Conservation (phyloP, 2,888 invertebrate species). For the Herminia tarsipennalis region DNA sequence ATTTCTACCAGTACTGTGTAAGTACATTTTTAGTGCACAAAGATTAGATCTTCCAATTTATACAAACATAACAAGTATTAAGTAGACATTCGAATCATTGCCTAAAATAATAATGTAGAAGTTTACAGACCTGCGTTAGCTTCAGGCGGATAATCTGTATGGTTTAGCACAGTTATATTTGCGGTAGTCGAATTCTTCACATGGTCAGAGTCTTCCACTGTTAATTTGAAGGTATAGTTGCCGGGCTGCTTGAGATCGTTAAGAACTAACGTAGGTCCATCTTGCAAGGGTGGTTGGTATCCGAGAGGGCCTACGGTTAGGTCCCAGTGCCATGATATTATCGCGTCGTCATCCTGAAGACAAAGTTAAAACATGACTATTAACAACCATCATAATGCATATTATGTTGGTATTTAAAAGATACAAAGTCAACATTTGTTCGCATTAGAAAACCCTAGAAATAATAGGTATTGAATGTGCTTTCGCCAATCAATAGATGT, state of each 20-base stretch:
- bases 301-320: slow-evolving; percentile 94
- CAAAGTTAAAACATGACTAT: not conserved
- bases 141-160: slow-evolving; percentile 97
- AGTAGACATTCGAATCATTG: no score
- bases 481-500: no score
- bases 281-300: slow-evolving; percentile 92
- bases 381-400: no score
- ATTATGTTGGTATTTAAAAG: no score
- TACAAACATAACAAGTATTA: no score
- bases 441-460: no score
- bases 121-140: slow-evolving; percentile 91
- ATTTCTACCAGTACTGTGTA: no score
- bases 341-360: slow-evolving; percentile 90
- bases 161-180: slow-evolving; percentile 95
- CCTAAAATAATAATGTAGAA: no score
- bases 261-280: slow-evolving; percentile 93
- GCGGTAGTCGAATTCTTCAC: slow-evolving; percentile 94
- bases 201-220: slow-evolving; percentile 96
- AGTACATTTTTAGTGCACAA: no score
- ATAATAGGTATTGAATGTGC: no score
- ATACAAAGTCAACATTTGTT: no score
- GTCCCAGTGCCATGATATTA: slow-evolving; percentile 97
- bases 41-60: no score
- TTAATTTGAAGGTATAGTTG: slow-evolving; percentile 95
- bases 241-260: slow-evolving; percentile 94